These are phyloP conservation scores for Acromyrmex echinatior DNA, from an alignment of 1,140 invertebrate species.

Conservation along the genomic window DNA sequence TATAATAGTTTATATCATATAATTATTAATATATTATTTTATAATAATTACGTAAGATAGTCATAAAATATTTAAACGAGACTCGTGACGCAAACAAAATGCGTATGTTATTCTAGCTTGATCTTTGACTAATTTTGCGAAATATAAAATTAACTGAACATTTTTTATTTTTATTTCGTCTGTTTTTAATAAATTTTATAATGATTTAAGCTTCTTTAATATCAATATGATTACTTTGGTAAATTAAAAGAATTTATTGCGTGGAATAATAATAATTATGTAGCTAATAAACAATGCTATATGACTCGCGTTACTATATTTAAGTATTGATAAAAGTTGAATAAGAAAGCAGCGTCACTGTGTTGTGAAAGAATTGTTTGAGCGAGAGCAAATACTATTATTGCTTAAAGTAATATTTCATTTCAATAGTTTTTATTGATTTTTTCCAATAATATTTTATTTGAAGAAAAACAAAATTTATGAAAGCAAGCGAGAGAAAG, in stretches of 20 bases:
- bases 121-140: neutral
- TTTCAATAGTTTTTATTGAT: slow-evolving; percentile 1
- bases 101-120: neutral
- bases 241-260: slow-evolving; percentile 9
- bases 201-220: neutral
- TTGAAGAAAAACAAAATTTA: slow-evolving; percentile 2
- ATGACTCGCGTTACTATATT: neutral
- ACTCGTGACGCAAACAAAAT: neutral
- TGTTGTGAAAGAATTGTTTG: neutral
- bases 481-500: neutral
- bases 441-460: slow-evolving; percentile 21
- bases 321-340: neutral
- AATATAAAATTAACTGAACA: neutral
- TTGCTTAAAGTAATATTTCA: neutral
- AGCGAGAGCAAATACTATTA: slow-evolving; percentile 3
- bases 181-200: neutral
- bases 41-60: neutral
- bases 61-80: neutral
- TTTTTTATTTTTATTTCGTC: neutral
- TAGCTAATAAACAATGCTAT: slow-evolving; percentile 3
- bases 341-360: neutral
- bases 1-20: too few species aligned
- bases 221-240: neutral
- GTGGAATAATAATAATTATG: neutral
- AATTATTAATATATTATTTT: neutral